Evolutionary conservation across 2,888 invertebrate genomes (phyloP), one percentile per base, ranked within the genome.

Genomic region (Eupithecia subumbrata): DNA sequence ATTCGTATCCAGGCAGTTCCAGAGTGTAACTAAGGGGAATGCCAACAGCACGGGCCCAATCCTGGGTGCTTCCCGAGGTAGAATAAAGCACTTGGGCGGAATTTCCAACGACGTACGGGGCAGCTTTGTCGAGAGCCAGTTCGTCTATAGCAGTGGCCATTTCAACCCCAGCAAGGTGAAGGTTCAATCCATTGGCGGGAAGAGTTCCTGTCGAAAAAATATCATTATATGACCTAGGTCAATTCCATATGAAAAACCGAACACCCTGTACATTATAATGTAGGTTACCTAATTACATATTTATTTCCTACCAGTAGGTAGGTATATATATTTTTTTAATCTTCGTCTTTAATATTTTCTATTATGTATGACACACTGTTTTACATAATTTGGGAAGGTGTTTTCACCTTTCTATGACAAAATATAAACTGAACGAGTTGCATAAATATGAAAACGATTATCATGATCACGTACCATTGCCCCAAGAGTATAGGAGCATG

Each of bases 401-500:
- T 16, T 5, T 45, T 16, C 11, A 48, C 48, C 18, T 48, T 48
- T 48, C 48, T 48, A 40, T 40, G 9, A 40, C 40, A 48, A 18
- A n/a, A n/a, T n/a, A 48, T 48, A 48, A 48, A 18, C 48, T 48
- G 5, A 18, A 48, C 18, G 5, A 48, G 18, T 18, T 48, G 7
- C 37, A 48, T 3, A 18, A 12, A 16, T n/a, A n/a, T 5, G 18
- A 48, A 48, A 75, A 72, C 40, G 3, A 76, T 56, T 64, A 69
- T 69, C 34, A 72, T 43, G 43, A 64, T 72, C 56, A 81, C 89
- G 80, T 90, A 89, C 91, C 91, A 63, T 95, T 97, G 48, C 97
- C 97, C 96, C 96, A 97, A 40, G 97, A 96, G 83, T 97, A 97
- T 0, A 97, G 88, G 80, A 97, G 88, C 89, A 96, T 96, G 79